Conservation (phyloP, 2,113 vertebrate species). For the Nanorana parkeri region DNA sequence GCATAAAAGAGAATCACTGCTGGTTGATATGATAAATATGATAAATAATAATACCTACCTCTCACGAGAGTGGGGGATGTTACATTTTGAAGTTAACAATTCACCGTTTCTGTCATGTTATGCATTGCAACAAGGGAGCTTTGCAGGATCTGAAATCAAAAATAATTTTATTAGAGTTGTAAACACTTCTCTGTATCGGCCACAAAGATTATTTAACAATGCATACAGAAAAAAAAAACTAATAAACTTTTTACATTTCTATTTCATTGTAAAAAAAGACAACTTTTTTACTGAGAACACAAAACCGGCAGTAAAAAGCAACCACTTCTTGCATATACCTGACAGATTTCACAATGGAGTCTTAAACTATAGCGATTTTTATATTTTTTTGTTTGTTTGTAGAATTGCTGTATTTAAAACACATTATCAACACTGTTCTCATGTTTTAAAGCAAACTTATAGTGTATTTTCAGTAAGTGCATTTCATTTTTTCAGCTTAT, state of each 20-base stretch:
- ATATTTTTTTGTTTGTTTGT: too few relatives aligned
- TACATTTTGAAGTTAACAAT: conserved; percentile 42
- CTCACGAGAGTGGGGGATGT: conserved; percentile 22
- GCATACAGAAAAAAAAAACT: conserved; percentile 11
- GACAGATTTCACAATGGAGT: conserved; percentile 18
- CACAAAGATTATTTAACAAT: neutral
- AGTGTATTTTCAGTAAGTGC: too few relatives aligned
- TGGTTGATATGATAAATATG: too few relatives aligned
- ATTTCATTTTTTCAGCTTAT: too few relatives aligned
- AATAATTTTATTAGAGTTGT: conserved; percentile 25
- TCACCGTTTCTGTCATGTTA: neutral
- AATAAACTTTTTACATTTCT: conserved; percentile 33
- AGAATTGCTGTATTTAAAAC: neutral
- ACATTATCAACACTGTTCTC: neutral
- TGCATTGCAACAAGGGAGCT: conserved; percentile 16
- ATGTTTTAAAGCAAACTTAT: neutral
- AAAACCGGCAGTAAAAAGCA: conserved; percentile 27
- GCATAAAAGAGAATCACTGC: too few relatives aligned
- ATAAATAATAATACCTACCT: conserved; percentile 30
- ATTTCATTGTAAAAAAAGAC: conserved; percentile 32
- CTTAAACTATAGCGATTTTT: neutral
- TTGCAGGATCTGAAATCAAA: neutral
- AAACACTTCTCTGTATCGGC: neutral
- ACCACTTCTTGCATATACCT: conserved; percentile 7
- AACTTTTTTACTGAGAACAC: conserved; percentile 16